Evolutionary conservation across 2,113 vertebrate genomes (phyloP).

Genomic region (Bos javanicus): DNA sequence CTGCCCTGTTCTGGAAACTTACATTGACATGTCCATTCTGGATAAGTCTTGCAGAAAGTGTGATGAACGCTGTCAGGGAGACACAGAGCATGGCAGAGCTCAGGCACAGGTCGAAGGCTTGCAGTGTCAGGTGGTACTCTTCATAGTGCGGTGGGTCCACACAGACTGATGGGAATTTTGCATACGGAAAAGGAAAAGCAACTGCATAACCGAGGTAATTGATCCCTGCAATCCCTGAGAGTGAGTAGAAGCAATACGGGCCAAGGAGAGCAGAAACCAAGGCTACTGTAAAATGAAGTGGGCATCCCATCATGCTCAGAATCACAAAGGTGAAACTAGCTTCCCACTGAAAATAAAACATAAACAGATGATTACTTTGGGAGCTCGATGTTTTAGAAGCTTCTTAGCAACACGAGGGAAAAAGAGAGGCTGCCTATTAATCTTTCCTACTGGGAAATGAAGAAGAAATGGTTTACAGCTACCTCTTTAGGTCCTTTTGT

Average conservation of each 20-base stretch:
- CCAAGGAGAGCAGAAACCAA: conserved; percentile 71
- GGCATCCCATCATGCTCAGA: conserved; percentile 51
- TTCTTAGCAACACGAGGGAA: not conserved
- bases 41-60: conserved; percentile 56
- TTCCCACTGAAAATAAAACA: conserved; percentile 76
- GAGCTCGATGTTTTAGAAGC: not conserved
- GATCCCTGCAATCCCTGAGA: conserved; percentile 66
- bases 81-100: conserved; percentile 40
- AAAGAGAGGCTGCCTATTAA: not conserved
- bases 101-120: not conserved
- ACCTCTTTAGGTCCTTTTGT: not conserved
- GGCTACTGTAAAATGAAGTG: conserved; percentile 71
- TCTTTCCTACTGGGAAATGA: not conserved
- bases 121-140: conserved; percentile 60
- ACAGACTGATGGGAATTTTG: conserved; percentile 54
- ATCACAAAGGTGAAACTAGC: conserved; percentile 66
- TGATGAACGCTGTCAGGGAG: conserved; percentile 37
- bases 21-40: conserved; percentile 26
- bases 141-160: conserved; percentile 35
- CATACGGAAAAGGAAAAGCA: conserved; percentile 62
- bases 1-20: not conserved
- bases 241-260: conserved; percentile 60
- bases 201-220: conserved; percentile 54
- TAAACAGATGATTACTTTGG: conserved; percentile 61
- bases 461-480: not conserved